Conservation (phyloP, 1,140 invertebrate genomes). For the Bacillus rossius region DNA sequence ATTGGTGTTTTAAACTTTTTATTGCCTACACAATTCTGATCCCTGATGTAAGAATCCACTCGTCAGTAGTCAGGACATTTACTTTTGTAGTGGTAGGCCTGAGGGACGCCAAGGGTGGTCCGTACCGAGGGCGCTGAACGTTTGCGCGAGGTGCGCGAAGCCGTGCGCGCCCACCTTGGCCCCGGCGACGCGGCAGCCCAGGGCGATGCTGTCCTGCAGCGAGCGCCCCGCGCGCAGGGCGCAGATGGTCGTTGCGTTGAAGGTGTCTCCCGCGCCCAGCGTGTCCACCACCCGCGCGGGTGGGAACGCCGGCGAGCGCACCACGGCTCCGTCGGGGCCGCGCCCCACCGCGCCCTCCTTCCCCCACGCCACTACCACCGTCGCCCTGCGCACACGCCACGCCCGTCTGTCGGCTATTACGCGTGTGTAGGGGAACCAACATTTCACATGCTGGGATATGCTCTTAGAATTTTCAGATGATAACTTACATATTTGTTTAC, state of each 20-base stretch:
- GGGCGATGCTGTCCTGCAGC: slow-evolving; percentile 44
- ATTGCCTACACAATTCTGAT: too few relatives aligned
- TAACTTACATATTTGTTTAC: too few relatives aligned
- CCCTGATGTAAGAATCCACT: too few relatives aligned
- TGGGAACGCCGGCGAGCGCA: slow-evolving; percentile 48
- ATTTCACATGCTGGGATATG: too few relatives aligned
- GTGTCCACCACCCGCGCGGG: slow-evolving; percentile 54
- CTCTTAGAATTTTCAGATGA: too few relatives aligned
- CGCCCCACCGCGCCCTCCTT: slow-evolving; percentile 55
- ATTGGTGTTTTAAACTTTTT: too few relatives aligned
- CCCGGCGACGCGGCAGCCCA: slow-evolving; percentile 54
- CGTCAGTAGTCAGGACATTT: too few relatives aligned
- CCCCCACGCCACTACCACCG: slow-evolving; percentile 60
- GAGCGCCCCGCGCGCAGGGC: slow-evolving; percentile 40
- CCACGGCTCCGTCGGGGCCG: slow-evolving; percentile 39
- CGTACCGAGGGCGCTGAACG: too few relatives aligned
- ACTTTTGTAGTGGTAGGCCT: too few relatives aligned
- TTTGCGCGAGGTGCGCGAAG: slow-evolving; percentile 36
- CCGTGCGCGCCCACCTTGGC: slow-evolving; percentile 55
- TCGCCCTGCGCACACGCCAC: slow-evolving; percentile 32
- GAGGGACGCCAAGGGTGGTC: too few relatives aligned
- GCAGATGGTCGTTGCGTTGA: slow-evolving; percentile 52
- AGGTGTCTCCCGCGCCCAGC: slow-evolving; percentile 61
- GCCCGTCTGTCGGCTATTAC: not conserved
- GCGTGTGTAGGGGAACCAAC: too few relatives aligned